These are phyloP conservation scores for Micropoecilia bifurca DNA, from an alignment of 2,797 vertebrate species.

Conservation along the genomic window DNA sequence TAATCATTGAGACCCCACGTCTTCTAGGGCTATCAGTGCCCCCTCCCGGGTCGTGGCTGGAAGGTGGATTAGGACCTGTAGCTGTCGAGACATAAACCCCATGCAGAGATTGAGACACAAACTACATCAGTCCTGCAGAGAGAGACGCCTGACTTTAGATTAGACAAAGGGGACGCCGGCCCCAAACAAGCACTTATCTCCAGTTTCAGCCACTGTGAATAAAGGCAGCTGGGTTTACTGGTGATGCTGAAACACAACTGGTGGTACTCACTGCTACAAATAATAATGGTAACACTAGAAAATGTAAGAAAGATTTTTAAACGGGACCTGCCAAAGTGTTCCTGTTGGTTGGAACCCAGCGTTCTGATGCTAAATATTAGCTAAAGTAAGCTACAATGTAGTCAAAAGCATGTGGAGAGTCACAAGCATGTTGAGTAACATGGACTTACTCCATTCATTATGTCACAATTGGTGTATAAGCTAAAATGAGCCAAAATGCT, in stretches of 20 bases:
- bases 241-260: constrained; percentile 3
- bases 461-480: too few species aligned
- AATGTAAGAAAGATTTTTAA: too few species aligned
- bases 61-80: constrained; percentile 70
- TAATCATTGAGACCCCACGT: constrained; percentile 62
- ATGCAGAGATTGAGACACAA: constrained; percentile 67
- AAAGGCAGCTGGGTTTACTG: constrained; percentile 27
- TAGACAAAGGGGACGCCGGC: constrained; percentile 54
- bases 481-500: too few species aligned
- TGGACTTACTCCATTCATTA: too few species aligned
- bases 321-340: too few species aligned
- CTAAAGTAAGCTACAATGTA: too few species aligned
- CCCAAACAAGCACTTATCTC: constrained; percentile 38
- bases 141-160: constrained; percentile 71
- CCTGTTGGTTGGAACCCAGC: too few species aligned
- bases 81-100: constrained; percentile 65
- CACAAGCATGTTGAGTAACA: too few species aligned
- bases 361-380: too few species aligned
- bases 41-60: constrained; percentile 74
- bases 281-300: too few species aligned
- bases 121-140: constrained; percentile 61
- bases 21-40: constrained; percentile 74
- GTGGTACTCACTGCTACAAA: background rate
- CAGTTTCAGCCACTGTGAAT: constrained; percentile 38
- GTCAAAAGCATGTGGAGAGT: too few species aligned